Evolutionary conservation across 2,888 invertebrate genomes (phyloP).

Genomic region (Muschampia plurimacula): DNA sequence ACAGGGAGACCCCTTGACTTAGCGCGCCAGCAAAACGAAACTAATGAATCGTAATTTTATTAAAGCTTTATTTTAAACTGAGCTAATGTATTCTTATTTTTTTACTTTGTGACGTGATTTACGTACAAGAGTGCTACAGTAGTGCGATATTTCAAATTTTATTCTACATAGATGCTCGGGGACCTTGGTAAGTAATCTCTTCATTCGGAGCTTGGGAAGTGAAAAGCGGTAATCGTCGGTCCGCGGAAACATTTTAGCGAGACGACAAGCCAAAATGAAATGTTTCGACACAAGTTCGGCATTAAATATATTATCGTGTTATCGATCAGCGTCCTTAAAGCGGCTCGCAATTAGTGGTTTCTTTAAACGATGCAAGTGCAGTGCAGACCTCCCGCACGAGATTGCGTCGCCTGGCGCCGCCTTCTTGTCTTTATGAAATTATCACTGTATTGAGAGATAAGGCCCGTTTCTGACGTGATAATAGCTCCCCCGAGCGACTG

Average conservation of each 20-base stretch:
- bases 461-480: constrained; percentile 72
- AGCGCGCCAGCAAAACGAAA: constrained; percentile 47
- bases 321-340: constrained; percentile 78
- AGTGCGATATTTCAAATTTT: constrained; percentile 25
- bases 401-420: constrained; percentile 59
- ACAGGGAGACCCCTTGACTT: constrained; percentile 49
- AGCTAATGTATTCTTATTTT: constrained; percentile 33
- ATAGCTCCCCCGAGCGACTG: constrained; percentile 63
- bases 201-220: constrained; percentile 20
- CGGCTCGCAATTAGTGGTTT: constrained; percentile 75
- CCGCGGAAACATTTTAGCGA: constrained; percentile 54
- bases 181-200: constrained; percentile 13
- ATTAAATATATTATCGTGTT: constrained; percentile 79
- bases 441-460: constrained; percentile 81
- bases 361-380: constrained; percentile 49
- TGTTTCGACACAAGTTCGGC: constrained; percentile 63
- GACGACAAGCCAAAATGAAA: constrained; percentile 64
- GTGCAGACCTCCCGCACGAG: constrained; percentile 70
- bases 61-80: constrained; percentile 43
- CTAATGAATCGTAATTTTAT: constrained; percentile 42
- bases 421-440: constrained; percentile 71
- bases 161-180: constrained; percentile 15
- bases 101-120: constrained; percentile 31
- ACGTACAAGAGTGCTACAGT: constrained; percentile 19
- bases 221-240: constrained; percentile 42